Conservation (phyloP, 2,797 vertebrate species). For the Parauchenoglanis ngamensis region DNA sequence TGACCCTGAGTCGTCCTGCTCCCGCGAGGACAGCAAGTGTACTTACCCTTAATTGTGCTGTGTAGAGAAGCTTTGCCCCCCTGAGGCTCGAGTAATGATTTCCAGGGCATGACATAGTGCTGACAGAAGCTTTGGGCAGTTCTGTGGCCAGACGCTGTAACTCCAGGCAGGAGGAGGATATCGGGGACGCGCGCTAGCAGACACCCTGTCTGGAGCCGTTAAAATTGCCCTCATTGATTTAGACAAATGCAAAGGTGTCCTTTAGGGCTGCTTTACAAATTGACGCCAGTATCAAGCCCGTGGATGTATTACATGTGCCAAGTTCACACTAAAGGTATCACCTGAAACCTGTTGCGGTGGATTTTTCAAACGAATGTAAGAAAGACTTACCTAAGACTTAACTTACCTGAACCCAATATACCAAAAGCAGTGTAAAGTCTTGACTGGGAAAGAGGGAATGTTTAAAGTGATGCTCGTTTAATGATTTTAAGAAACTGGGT, state of each 20-base stretch:
- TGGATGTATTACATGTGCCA: constrained; percentile 55
- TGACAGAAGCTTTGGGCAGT: constrained; percentile 67
- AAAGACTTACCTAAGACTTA: no score
- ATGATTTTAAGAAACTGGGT: background rate
- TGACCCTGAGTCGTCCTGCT: constrained; percentile 28
- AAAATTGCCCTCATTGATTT: constrained; percentile 76
- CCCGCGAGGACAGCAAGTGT: constrained; percentile 47
- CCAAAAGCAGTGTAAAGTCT: background rate
- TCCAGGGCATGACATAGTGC: constrained; percentile 61
- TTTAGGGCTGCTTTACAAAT: constrained; percentile 71
- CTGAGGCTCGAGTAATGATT: constrained; percentile 63
- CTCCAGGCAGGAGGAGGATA: constrained; percentile 67
- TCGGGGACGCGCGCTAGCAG: constrained; percentile 67
- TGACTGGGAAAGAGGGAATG: background rate
- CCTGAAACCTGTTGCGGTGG: constrained; percentile 16
- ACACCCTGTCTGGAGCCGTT: constrained; percentile 76
- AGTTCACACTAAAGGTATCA: constrained; percentile 58
- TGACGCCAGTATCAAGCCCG: constrained; percentile 64
- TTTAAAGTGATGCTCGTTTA: background rate
- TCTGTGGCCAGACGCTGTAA: constrained; percentile 62
- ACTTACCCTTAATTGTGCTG: constrained; percentile 58
- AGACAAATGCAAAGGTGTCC: constrained; percentile 74
- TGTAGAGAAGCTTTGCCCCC: constrained; percentile 57
- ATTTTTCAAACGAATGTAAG: background rate
- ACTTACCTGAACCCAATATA: background rate